Base-by-base conservation (phyloP, 1,140 invertebrate species). In the Drosophila kikkawai region DNA sequence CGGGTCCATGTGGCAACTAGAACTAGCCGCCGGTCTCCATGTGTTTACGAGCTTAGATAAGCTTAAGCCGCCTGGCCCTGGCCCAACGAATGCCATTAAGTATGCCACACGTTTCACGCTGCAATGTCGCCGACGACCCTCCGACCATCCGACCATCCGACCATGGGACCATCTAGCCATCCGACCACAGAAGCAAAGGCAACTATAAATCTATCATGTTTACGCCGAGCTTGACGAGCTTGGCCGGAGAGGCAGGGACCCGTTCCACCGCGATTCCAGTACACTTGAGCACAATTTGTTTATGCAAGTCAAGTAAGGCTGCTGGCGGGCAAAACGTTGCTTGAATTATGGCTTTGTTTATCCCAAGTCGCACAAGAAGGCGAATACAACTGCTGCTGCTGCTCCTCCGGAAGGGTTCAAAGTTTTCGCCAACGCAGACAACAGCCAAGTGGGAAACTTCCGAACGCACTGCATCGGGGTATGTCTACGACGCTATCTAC, bases 341-440 rank as follows among this genome's bases (percentile, higher is more conserved):
- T 88, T 88, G 84, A 88, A 79, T 88, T 88, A 88, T 88, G 80
- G 80, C 84, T 88, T 88, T 88, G 84, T 88, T 88, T 88, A 88
- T 88, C 83, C 84, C 84, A 80, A 88, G 65, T 87, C 64, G 79
- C 53, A 77, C 68, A 63, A 78, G 66, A 64, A 68, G 44, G 60
- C 71, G 78, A 87, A 75, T 56, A 79, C 61, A 71, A 79, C 66
- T 75, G 47, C 69, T 61, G 47, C 69, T 61, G 51, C 64, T 51
- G 57, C 19, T 59, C 37, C 44, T 36, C 29, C 55, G 41, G 55
- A 65, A 59, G 50, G 58, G 50, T 64, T 34, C 61, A 26, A 79
- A 69, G 53, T 87, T 80, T 82, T 80, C 60, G 76, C 67, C 45
- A 82, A 64, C 78, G 73, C 82, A 78, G 75, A 80, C 82, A 74